Evolutionary conservation across 2,797 vertebrate genomes (phyloP).

Genomic region (Phyllotis vaccarum): DNA sequence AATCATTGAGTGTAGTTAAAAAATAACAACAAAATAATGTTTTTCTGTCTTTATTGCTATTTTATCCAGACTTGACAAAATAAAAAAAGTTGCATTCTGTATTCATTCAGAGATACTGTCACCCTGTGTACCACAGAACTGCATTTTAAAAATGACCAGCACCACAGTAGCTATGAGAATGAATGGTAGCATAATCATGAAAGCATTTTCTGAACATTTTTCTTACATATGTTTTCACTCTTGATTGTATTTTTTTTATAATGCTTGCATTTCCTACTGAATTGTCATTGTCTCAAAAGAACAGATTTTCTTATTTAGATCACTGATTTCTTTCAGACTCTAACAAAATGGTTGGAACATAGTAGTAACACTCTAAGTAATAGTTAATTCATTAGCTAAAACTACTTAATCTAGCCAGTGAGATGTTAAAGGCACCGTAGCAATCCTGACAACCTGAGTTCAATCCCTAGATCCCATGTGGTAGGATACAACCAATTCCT

Average conservation of each 20-base stretch:
- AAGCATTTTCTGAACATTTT: neutral
- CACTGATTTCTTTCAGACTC: neutral
- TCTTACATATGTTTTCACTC: neutral
- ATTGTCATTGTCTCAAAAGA: neutral
- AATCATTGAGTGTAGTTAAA: conserved; percentile 79
- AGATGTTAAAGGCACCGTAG: neutral
- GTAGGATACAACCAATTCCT: neutral
- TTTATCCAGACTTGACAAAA: conserved; percentile 63
- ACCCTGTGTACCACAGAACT: neutral
- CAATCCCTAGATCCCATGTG: neutral
- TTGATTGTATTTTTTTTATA: neutral
- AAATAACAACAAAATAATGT: conserved; percentile 78
- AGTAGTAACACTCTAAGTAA: neutral
- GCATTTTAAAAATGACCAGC: neutral
- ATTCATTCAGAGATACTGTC: neutral
- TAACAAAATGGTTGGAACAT: neutral
- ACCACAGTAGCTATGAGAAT: neutral
- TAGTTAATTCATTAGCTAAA: neutral
- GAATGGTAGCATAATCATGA: neutral
- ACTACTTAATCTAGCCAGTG: neutral
- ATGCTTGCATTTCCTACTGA: conserved; percentile 8
- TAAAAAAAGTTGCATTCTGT: neutral
- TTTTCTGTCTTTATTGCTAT: conserved; percentile 72
- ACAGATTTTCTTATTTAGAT: neutral
- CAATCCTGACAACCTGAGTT: neutral